phyloP scores from a whole-genome alignment of 2,797 vertebrate species.

The Telmatherina bonti region DNA sequence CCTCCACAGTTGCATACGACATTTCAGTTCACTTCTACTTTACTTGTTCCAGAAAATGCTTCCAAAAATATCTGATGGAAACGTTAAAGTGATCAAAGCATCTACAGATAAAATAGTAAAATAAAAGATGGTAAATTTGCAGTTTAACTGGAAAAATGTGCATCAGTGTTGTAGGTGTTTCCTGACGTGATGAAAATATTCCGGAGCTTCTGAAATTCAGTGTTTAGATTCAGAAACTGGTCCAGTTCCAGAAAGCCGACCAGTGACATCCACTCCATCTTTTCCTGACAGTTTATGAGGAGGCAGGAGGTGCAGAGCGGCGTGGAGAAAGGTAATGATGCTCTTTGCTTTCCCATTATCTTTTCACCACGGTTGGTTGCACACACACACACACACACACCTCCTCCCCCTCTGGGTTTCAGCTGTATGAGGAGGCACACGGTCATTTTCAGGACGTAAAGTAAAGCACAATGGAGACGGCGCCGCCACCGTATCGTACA shows the following conservation, averaged over 20 bases:
- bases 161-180: neutral
- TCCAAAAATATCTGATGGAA: too few relatives aligned
- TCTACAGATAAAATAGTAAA: too few relatives aligned
- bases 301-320: conserved; percentile 37
- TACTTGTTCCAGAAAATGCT: too few relatives aligned
- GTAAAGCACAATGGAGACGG: neutral
- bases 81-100: too few relatives aligned
- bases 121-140: too few relatives aligned
- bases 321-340: conserved; percentile 80
- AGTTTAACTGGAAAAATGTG: too few relatives aligned
- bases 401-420: conserved; percentile 25
- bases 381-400: conserved; percentile 44
- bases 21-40: too few relatives aligned
- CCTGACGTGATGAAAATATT: conserved; percentile 16
- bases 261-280: conserved; percentile 49
- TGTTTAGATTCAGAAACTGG: neutral
- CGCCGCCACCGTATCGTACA: neutral
- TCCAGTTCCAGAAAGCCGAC: conserved; percentile 39
- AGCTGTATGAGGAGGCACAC: conserved; percentile 28
- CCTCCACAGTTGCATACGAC: too few relatives aligned
- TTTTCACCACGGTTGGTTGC: conserved; percentile 67
- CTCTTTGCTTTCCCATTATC: conserved; percentile 83
- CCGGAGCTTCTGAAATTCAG: conserved; percentile 1
- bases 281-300: conserved; percentile 44
- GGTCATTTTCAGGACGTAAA: conserved; percentile 21